Evolutionary conservation across 2,113 vertebrate genomes (phyloP), one percentile per base, ranked within the genome.

Genomic region (Eudyptes chrysolophus): DNA sequence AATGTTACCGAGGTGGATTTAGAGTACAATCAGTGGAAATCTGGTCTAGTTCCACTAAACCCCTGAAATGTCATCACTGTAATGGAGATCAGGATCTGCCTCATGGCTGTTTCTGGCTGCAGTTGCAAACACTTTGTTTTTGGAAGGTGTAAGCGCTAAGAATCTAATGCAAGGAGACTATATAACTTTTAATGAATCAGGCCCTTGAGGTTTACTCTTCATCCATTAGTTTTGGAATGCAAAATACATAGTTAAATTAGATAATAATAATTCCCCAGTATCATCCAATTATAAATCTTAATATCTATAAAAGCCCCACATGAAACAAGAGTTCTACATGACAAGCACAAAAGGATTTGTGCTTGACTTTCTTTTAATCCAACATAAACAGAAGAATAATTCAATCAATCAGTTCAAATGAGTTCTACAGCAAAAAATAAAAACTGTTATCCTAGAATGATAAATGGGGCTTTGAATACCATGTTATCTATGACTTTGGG

Each of bases 261-360:
- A 65, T 78, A 65, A 80, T 79, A 83, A 79, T 60, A 93, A 93
- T 75, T 89, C 61, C 57, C 49, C 57, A 54, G 32, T 80, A 93
- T 89, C 82, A 94, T 92, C 74, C 93, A 96, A 87, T 96, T 96
- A 90, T 42, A 96, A 92, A 94, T 86, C 87, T 93, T 93, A 97
- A n/a, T 57, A 92, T 52, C 80, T 90, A 38, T 78, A 94, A 92
- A 94, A 87, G 89, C 68, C 85, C 83, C 89, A 15, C 44, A 75
- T 77, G 74, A 95, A 96, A 93, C 62, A 79, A 79, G 78, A 77
- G 38, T 75, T 91, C 75, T 85, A 72, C 32, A 89, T 51, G 52
- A 80, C 87, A 80, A 90, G 62, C 84, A 90, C 75, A 92, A 83
- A 90, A 92, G 58, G 79, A 89, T 90, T 90, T 94, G 89, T 85